phyloP scores from a whole-genome alignment of 2,888 invertebrate species.

The Cataglyphis livida region DNA sequence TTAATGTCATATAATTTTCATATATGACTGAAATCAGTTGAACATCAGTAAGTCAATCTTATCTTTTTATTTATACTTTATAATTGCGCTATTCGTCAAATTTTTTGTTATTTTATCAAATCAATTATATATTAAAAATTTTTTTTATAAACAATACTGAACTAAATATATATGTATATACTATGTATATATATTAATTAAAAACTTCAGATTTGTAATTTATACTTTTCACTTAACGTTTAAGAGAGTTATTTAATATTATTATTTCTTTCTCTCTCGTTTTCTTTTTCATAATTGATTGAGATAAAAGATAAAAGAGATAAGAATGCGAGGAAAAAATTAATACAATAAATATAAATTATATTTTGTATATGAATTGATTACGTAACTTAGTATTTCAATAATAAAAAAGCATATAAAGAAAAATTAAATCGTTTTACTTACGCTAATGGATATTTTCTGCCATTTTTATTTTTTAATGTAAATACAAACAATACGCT shows the following conservation, averaged over 20 bases:
- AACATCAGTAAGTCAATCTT: slow-evolving; percentile 60
- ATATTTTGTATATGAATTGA: slow-evolving; percentile 13
- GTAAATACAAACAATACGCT: slow-evolving; percentile 36
- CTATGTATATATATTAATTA: background rate
- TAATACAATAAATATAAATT: background rate
- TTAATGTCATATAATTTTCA: slow-evolving; percentile 73
- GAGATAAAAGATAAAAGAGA: background rate
- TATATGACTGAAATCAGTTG: slow-evolving; percentile 71
- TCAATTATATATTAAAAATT: background rate
- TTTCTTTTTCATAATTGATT: background rate
- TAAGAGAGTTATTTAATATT: no score
- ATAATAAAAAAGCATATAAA: slow-evolving; percentile 6
- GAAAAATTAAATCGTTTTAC: slow-evolving; percentile 36
- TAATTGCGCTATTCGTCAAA: slow-evolving; percentile 53
- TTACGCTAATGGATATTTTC: slow-evolving; percentile 30
- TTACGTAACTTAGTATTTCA: slow-evolving; percentile 8
- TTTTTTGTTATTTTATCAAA: slow-evolving; percentile 10
- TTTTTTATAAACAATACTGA: background rate
- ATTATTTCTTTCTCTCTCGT: no score
- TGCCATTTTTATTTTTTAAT: slow-evolving; percentile 21
- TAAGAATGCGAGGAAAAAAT: background rate
- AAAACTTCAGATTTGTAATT: background rate
- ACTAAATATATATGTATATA: background rate
- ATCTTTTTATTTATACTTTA: background rate
- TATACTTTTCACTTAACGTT: background rate